Conservation (phyloP, 2,113 vertebrate genomes). For the Saguinus imperator region DNA sequence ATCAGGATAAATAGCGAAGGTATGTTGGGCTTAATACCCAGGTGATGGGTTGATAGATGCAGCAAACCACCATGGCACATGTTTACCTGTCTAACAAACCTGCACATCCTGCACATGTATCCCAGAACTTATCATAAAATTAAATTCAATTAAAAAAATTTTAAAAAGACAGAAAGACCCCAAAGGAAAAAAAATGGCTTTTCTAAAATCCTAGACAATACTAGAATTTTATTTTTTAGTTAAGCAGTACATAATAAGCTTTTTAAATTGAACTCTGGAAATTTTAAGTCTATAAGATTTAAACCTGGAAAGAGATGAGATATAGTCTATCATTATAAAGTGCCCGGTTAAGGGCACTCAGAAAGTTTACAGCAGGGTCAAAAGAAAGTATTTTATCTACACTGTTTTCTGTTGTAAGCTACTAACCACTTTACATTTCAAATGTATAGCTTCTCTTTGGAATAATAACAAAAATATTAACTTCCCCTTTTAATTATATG, state of each 20-base stretch:
- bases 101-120: no score
- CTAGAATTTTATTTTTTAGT: neutral
- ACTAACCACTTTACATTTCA: neutral
- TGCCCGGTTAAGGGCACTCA: neutral
- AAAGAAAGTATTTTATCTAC: neutral
- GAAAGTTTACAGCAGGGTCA: neutral
- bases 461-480: neutral
- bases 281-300: neutral
- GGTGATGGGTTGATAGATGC: no score
- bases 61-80: no score
- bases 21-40: no score
- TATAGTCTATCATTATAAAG: neutral
- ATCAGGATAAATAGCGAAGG: no score
- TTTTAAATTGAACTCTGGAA: neutral
- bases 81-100: no score
- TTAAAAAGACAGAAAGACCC: no score
- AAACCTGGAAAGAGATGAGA: slow-evolving; percentile 3
- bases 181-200: neutral
- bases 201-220: slow-evolving; percentile 15
- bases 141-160: no score
- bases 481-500: neutral
- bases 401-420: neutral
- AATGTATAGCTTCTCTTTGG: neutral
- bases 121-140: no score
- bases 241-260: neutral